Evolutionary conservation across 2,797 vertebrate species (phyloP).

Genomic region (Lithobates pipiens): DNA sequence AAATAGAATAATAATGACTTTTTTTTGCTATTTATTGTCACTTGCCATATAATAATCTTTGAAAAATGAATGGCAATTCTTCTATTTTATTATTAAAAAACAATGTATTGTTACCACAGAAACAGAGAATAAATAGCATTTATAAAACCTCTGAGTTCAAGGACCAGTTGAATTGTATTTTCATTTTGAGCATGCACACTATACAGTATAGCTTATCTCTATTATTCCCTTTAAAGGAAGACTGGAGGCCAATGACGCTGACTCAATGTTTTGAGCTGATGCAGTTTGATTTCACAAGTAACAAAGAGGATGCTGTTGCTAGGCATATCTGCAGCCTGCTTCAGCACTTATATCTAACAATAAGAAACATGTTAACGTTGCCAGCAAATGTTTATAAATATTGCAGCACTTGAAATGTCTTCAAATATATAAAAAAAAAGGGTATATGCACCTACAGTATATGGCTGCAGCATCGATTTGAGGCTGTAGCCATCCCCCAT

Average conservation of each 20-base stretch:
- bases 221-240: neutral
- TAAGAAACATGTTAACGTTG: neutral
- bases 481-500: too few species aligned
- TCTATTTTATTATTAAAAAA: neutral
- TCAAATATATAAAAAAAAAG: neutral
- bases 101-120: conserved; percentile 15
- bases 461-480: too few species aligned
- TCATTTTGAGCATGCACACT: conserved; percentile 12
- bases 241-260: conserved; percentile 27
- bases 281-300: conserved; percentile 21
- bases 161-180: conserved; percentile 18
- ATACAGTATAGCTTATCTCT: conserved; percentile 25
- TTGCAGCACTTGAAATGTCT: neutral
- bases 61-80: too few species aligned
- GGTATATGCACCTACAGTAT: too few species aligned
- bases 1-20: too few species aligned
- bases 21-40: too few species aligned
- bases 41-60: too few species aligned
- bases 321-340: neutral
- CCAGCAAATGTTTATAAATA: neutral
- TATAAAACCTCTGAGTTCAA: conserved; percentile 24
- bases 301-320: conserved; percentile 35
- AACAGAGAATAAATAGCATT: conserved; percentile 27
- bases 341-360: neutral
- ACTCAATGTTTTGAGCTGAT: conserved; percentile 17